Evolutionary conservation across 2,797 vertebrate genomes (phyloP).

Genomic region (Cetoscarus ocellatus): DNA sequence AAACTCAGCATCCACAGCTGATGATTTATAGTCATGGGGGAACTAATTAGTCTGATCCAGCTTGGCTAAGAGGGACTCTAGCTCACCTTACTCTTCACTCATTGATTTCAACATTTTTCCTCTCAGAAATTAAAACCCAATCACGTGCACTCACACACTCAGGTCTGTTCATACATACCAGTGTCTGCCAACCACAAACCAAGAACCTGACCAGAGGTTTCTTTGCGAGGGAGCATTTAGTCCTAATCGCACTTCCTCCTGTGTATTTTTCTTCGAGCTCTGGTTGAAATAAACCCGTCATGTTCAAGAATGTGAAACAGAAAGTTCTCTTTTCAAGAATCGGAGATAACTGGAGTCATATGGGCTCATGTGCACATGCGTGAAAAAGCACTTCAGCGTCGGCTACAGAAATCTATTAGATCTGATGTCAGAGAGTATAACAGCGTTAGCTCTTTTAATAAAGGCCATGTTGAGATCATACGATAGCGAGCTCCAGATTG

Average conservation of each 20-base stretch:
- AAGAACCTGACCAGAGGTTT: conserved; percentile 41
- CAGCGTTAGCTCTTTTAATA: conserved; percentile 62
- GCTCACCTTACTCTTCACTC: neutral
- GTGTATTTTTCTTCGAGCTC: conserved; percentile 78
- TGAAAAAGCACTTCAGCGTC: conserved; percentile 19
- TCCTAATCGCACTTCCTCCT: conserved; percentile 53
- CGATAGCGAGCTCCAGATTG: conserved; percentile 31
- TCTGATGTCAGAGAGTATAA: conserved; percentile 35
- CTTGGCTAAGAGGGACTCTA: neutral
- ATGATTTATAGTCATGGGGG: too few species aligned
- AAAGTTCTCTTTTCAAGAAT: conserved; percentile 74
- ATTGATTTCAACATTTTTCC: conserved; percentile 12
- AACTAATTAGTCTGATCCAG: neutral
- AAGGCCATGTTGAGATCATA: conserved; percentile 56
- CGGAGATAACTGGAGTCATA: conserved; percentile 79
- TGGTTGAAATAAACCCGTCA: conserved; percentile 73
- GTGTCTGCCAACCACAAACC: conserved; percentile 25
- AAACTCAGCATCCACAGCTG: too few species aligned
- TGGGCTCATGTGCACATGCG: conserved; percentile 43
- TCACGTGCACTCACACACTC: conserved; percentile 5
- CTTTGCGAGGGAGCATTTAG: conserved; percentile 51
- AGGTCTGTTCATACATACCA: neutral
- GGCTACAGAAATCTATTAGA: conserved; percentile 57
- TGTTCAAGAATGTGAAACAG: conserved; percentile 77
- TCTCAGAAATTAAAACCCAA: neutral